phyloP scores from a whole-genome alignment of 2,113 vertebrate genomes.

The Alethe castanea region DNA sequence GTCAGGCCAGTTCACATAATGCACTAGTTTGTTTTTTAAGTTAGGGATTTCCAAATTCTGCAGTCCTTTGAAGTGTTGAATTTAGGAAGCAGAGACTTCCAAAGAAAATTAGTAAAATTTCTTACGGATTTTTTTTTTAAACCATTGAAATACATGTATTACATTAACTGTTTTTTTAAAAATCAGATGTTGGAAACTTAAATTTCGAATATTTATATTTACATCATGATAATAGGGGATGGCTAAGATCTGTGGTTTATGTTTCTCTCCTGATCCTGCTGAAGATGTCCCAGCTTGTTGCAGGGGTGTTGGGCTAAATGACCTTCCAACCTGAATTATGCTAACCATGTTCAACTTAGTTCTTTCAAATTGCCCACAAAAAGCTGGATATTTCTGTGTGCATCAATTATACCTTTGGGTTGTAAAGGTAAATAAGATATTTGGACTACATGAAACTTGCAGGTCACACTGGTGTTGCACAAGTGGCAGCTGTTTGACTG shows the following conservation, averaged over 20 bases:
- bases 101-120: not conserved
- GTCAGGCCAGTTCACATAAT: fast-evolving
- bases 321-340: not conserved
- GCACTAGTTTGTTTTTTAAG: not conserved
- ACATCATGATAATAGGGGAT: not conserved
- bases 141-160: not conserved
- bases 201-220: not conserved
- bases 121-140: not conserved
- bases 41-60: not conserved
- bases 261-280: not conserved
- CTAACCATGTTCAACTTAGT: not conserved
- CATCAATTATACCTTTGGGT: not conserved
- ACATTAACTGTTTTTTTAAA: fast-evolving
- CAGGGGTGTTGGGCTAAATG: not conserved
- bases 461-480: not conserved
- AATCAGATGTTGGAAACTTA: not conserved
- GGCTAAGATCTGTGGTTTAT: not conserved
- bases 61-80: not conserved
- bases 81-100: not conserved
- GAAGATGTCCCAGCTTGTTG: not conserved
- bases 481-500: not conserved
- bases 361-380: not conserved
- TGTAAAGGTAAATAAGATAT: not conserved
- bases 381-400: not conserved
- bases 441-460: not conserved